Base-by-base conservation (phyloP, 2,888 invertebrate species). In the Mylabris sibirica region DNA sequence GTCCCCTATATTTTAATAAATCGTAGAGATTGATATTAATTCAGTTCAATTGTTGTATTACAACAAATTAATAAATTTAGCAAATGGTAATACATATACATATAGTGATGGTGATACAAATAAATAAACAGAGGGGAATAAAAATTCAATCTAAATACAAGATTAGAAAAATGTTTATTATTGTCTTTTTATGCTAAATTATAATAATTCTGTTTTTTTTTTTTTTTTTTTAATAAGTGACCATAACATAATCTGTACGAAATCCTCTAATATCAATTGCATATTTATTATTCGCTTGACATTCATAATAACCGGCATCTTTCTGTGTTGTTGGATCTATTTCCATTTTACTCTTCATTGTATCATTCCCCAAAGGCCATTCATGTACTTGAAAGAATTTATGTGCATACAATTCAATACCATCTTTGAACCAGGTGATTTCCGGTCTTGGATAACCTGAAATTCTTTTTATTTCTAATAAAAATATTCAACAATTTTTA, bases 361-460 rank as follows among this genome's bases (percentile, higher is more conserved):
- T 89, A 75, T 89, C 89, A 74, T 89, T 88, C 4, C 89, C 90
- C 41, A 89, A 85, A 1, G 89, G 87, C 90, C 90, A 91, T 82
- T 91, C 91, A 77, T 91, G 90, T 84, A 90, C 91, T 86, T 91
- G 91, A 74, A 91, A 90, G 80, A 90, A 91, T 78, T 88, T 89
- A 78, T 92, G 91, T 59, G 90, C 88, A 74, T 90, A 91, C n/a
- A 93, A 82, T 81, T 93, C 93, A 59, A 92, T 90, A 3, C 92
- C 92, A 79, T 93, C 92, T 80, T 93, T 93, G 78, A 90, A 90
- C 93, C 93, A 93, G 38, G 91, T 92, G 65, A 93, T 91, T 82
- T 91, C 90, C 0, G 93, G 93, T 68, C 92, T 83, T 1, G 93
- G 93, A 67, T 87, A 86, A 49, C 93, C 85, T 85, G 66, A 65